Evolutionary conservation across 2,888 invertebrate genomes (phyloP).

Genomic region (Sphecodes monilicornis): DNA sequence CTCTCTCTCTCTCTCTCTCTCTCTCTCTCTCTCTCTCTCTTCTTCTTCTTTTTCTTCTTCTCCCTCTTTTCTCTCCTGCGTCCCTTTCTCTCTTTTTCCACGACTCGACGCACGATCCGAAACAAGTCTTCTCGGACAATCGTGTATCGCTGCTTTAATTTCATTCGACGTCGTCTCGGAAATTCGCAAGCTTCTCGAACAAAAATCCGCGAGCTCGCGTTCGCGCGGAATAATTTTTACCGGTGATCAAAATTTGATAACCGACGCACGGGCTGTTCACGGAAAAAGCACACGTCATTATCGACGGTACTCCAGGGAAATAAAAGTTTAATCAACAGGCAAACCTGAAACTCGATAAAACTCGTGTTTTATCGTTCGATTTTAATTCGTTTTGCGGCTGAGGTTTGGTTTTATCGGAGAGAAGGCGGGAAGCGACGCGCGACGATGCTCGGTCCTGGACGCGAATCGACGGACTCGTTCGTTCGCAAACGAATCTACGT

Average conservation of each 20-base stretch:
- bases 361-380: slow-evolving; percentile 1
- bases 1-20: too few species aligned
- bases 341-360: neutral
- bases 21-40: too few species aligned
- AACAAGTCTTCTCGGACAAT: neutral
- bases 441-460: neutral
- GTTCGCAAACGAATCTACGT: neutral
- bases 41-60: too few species aligned
- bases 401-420: neutral
- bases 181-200: neutral
- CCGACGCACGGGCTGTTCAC: neutral
- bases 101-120: neutral
- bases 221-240: neutral
- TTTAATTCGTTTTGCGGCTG: neutral
- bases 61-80: too few species aligned
- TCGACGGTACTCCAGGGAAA: neutral
- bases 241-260: slow-evolving; percentile 1
- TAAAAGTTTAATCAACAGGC: slow-evolving; percentile 16
- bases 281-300: neutral
- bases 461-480: neutral
- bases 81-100: too few species aligned
- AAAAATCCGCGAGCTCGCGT: neutral
- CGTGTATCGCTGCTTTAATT: neutral
- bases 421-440: neutral
- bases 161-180: neutral